Evolutionary conservation across 2,113 vertebrate genomes (phyloP).

Genomic region (Ictalurus punctatus): DNA sequence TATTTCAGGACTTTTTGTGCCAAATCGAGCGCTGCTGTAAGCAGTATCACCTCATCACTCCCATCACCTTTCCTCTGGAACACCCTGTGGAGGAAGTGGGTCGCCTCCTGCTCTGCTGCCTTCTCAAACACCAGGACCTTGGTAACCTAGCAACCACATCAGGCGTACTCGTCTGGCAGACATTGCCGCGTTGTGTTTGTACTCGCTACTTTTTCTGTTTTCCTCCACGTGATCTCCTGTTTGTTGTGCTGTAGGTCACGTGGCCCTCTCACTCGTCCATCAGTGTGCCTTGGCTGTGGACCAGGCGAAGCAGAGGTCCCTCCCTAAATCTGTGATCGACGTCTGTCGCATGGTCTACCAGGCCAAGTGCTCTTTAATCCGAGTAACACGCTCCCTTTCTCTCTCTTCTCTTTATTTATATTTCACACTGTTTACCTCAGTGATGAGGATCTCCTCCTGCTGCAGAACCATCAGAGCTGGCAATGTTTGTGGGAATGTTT

Average conservation of each 20-base stretch:
- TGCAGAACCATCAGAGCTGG: no score
- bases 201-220: not conserved
- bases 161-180: not conserved
- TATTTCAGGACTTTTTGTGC: constrained; percentile 90
- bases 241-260: constrained; percentile 76
- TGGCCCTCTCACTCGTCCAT: constrained; percentile 91
- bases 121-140: constrained; percentile 96
- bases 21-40: constrained; percentile 96
- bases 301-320: constrained; percentile 87
- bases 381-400: constrained; percentile 70
- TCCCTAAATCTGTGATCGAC: constrained; percentile 94
- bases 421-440: no score
- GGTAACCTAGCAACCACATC: constrained; percentile 74
- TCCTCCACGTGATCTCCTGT: not conserved
- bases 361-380: constrained; percentile 97
- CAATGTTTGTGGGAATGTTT: no score
- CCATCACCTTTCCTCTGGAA: constrained; percentile 93
- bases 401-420: not conserved
- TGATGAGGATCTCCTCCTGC: not conserved
- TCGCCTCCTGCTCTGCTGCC: constrained; percentile 91
- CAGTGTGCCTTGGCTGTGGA: constrained; percentile 88
- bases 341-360: constrained; percentile 98
- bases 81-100: constrained; percentile 98
- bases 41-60: constrained; percentile 94
- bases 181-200: not conserved